phyloP scores from a whole-genome alignment of 1,140 invertebrate species.

The Harpegnathos saltator region DNA sequence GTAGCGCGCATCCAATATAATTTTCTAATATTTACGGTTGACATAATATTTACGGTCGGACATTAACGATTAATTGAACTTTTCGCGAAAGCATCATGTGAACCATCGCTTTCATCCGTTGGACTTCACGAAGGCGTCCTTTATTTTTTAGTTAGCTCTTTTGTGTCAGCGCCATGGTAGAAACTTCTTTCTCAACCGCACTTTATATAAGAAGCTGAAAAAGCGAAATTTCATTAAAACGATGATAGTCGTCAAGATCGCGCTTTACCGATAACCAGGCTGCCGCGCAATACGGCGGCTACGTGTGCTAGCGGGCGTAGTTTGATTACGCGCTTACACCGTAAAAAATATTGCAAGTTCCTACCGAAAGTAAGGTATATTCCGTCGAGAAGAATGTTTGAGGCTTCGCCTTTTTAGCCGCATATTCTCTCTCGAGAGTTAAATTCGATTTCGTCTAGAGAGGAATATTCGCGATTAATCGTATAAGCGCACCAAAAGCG shows the following conservation, averaged over 20 bases:
- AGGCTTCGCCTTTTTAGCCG: background rate
- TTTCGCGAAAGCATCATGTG: slow-evolving; percentile 2
- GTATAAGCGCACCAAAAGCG: slow-evolving; percentile 5
- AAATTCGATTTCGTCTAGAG: background rate
- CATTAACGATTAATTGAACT: too few species aligned
- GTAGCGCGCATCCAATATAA: too few species aligned
- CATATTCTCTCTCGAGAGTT: slow-evolving; percentile 5
- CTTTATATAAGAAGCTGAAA: slow-evolving; percentile 55
- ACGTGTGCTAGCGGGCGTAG: slow-evolving; percentile 8
- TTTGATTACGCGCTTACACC: slow-evolving; percentile 4
- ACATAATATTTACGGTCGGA: too few species aligned
- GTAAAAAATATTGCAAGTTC: slow-evolving; percentile 50
- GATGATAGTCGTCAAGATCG: slow-evolving; percentile 47
- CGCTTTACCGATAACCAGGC: slow-evolving; percentile 37
- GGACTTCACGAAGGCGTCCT: slow-evolving; percentile 25
- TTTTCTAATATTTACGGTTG: too few species aligned
- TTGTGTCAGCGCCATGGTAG: slow-evolving; percentile 34
- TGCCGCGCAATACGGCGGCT: slow-evolving; percentile 11
- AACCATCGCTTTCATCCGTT: slow-evolving; percentile 37
- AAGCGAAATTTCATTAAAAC: slow-evolving; percentile 59
- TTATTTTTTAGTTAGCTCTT: slow-evolving; percentile 56
- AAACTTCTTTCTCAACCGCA: slow-evolving; percentile 48
- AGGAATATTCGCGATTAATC: slow-evolving; percentile 21
- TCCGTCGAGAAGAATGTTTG: slow-evolving; percentile 6
- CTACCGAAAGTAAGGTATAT: background rate